These are phyloP conservation scores for Philonicus albiceps DNA, from an alignment of 2,888 invertebrate species.

Conservation along the genomic window DNA sequence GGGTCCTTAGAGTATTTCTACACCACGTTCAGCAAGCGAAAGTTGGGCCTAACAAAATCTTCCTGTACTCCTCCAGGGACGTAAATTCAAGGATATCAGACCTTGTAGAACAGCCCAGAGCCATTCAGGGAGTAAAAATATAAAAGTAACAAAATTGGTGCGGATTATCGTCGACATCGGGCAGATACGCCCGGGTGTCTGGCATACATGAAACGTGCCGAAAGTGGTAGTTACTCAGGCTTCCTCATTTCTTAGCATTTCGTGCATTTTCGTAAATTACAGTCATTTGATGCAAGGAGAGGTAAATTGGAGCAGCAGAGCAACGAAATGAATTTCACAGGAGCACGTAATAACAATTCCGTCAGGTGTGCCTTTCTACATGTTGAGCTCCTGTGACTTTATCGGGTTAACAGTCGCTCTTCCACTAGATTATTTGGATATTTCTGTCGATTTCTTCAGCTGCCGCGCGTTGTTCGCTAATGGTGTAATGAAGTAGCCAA, in stretches of 20 bases:
- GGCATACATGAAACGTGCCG: conserved; percentile 29
- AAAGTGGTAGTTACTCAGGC: conserved; percentile 26
- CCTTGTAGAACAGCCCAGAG: neutral
- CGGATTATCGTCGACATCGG: conserved; percentile 19
- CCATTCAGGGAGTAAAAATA: neutral
- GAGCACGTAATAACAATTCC: conserved; percentile 36
- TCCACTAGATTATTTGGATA: neutral
- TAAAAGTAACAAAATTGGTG: neutral
- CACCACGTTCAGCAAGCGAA: neutral
- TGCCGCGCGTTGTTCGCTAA: neutral
- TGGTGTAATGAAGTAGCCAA: neutral
- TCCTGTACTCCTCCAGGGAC: neutral
- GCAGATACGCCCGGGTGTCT: neutral
- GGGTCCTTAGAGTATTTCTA: neutral
- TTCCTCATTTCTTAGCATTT: conserved; percentile 34
- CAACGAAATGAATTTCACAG: conserved; percentile 16
- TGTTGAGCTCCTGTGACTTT: neutral
- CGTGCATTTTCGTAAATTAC: conserved; percentile 37
- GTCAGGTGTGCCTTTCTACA: conserved; percentile 7
- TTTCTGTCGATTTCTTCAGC: neutral
- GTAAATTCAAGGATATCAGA: neutral
- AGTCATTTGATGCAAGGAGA: conserved; percentile 35
- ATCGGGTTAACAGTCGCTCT: neutral
- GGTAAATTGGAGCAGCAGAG: conserved; percentile 22
- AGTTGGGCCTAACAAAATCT: neutral